These are phyloP conservation scores for Anniella stebbinsi DNA, from an alignment of 2,797 vertebrate genomes.

Conservation along the genomic window DNA sequence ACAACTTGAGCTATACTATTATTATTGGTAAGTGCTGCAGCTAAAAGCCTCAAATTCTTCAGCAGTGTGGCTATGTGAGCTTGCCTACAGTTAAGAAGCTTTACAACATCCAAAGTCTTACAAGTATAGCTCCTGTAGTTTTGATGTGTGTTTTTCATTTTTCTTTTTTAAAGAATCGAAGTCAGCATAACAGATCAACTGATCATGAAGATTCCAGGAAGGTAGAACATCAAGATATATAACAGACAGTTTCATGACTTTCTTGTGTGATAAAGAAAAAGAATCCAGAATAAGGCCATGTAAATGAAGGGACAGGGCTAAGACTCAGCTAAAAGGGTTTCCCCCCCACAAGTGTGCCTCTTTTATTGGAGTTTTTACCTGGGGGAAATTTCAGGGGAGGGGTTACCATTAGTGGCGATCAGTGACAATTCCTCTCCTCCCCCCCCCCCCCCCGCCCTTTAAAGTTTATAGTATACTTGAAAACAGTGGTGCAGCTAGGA, in stretches of 20 bases:
- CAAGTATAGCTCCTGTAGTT: not conserved
- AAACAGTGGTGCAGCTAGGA: too few species aligned
- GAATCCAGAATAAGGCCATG: not conserved
- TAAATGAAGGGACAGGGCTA: not conserved
- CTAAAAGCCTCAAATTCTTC: constrained; percentile 51
- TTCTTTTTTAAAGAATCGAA: not conserved
- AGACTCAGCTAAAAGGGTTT: not conserved
- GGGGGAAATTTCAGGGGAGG: not conserved
- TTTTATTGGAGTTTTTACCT: too few species aligned
- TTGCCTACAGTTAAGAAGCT: constrained; percentile 28
- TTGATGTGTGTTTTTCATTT: too few species aligned
- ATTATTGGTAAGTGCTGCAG: constrained; percentile 50
- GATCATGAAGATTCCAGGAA: not conserved
- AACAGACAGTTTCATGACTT: not conserved
- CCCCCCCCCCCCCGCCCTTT: not conserved
- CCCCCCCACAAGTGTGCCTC: too few species aligned
- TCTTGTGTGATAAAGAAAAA: not conserved
- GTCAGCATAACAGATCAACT: not conserved
- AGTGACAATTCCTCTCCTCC: not conserved
- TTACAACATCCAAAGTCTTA: not conserved
- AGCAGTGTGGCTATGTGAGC: constrained; percentile 5
- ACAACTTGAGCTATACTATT: constrained; percentile 53
- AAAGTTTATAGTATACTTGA: not conserved
- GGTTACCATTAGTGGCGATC: not conserved
- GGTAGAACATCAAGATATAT: not conserved